phyloP scores from a whole-genome alignment of 30 jellyfish, hydroid and myxozoan genomes.

The Chironex yamaguchii region DNA sequence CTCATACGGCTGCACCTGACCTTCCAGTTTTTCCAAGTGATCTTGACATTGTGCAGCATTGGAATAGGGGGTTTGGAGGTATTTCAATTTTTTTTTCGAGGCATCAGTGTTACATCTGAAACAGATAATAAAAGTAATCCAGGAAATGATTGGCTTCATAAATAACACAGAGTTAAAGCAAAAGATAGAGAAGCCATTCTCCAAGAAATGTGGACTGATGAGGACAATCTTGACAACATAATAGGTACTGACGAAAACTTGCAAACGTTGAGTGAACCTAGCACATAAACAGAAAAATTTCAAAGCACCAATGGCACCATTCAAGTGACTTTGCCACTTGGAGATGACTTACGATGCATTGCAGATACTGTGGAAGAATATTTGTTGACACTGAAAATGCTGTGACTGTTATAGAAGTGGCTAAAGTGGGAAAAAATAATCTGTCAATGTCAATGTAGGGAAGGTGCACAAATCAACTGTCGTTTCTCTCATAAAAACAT shows the following conservation, averaged over 20 bases:
- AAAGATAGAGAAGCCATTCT: neutral
- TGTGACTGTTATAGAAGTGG: neutral
- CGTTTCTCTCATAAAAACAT: slow-evolving; percentile 19
- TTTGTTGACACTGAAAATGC: neutral
- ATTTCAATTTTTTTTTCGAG: neutral
- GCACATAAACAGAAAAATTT: neutral
- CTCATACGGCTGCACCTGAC: slow-evolving; percentile 10
- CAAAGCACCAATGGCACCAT: neutral
- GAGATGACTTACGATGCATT: neutral
- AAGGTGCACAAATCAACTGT: slow-evolving; percentile 30
- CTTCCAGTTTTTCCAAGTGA: slow-evolving; percentile 34
- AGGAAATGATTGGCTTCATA: slow-evolving; percentile 32
- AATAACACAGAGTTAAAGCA: neutral
- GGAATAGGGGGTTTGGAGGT: slow-evolving; percentile 45
- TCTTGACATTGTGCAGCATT: slow-evolving; percentile 14
- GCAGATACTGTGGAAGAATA: neutral
- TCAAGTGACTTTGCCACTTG: neutral
- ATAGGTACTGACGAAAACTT: neutral
- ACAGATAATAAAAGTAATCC: neutral
- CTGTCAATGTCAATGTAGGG: slow-evolving; percentile 45
- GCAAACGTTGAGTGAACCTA: neutral
- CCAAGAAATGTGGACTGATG: slow-evolving; percentile 32
- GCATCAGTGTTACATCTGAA: slow-evolving; percentile 10
- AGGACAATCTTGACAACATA: neutral
- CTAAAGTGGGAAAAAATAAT: slow-evolving; percentile 5